Conservation (phyloP, 2,888 invertebrate genomes). For the Spialia ferax region DNA sequence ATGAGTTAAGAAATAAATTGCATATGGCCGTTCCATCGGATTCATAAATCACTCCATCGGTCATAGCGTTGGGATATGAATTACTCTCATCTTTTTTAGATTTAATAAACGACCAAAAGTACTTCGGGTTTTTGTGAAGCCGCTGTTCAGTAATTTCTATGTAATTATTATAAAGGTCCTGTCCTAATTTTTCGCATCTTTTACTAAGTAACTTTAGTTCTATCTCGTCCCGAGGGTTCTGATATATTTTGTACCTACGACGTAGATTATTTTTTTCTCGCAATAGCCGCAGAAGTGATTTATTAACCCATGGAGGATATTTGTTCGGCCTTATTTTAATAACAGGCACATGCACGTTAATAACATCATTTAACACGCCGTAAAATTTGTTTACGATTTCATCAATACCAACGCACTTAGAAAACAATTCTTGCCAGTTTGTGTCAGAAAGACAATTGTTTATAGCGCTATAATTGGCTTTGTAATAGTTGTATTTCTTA, state of each 20-base stretch:
- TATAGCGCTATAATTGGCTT: background rate
- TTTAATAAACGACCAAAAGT: constrained; percentile 31
- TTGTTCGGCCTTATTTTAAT: background rate
- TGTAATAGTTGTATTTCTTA: background rate
- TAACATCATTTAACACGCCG: background rate
- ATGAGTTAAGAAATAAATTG: background rate
- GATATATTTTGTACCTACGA: background rate
- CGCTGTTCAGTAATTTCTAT: background rate
- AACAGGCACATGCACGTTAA: background rate
- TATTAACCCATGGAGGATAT: background rate
- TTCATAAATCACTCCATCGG: constrained; percentile 8
- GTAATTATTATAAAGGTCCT: background rate
- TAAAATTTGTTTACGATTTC: background rate
- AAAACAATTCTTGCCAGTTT: background rate
- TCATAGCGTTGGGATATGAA: constrained; percentile 18
- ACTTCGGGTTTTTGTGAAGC: constrained; percentile 27
- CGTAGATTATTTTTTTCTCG: background rate
- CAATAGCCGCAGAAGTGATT: background rate
- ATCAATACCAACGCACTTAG: background rate
- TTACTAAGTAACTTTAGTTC: background rate
- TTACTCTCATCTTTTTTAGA: constrained; percentile 14
- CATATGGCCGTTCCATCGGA: constrained; percentile 9
- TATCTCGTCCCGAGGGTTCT: background rate
- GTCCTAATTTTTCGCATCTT: background rate
- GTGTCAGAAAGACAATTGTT: background rate